phyloP scores from a whole-genome alignment of 2,797 vertebrate species.

The Gallinago solitaria region DNA sequence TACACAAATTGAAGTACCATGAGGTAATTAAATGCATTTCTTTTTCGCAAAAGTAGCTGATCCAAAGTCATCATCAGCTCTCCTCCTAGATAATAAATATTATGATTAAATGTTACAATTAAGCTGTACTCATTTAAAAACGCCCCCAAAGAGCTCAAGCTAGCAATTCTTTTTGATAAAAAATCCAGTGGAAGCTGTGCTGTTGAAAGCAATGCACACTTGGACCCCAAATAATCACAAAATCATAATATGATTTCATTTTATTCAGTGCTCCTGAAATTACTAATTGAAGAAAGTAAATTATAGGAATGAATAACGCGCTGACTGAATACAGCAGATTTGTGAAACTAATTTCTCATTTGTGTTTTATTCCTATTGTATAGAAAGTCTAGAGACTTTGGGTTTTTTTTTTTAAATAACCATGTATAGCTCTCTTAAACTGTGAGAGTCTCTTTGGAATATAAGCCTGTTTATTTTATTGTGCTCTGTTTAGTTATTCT shows the following conservation, averaged over 20 bases:
- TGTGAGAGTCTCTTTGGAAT: constrained; percentile 67
- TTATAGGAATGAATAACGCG: background rate
- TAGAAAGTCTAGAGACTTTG: background rate
- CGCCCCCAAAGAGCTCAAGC: background rate
- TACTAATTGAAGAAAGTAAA: background rate
- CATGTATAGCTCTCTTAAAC: constrained; percentile 49
- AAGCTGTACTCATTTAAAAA: background rate
- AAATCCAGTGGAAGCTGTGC: background rate
- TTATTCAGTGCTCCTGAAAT: background rate
- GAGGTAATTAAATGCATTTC: background rate
- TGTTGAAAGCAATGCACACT: background rate
- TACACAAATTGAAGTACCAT: background rate
- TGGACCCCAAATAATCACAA: background rate
- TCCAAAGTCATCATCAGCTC: background rate
- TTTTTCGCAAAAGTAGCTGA: background rate
- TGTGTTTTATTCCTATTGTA: background rate
- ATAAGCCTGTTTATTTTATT: constrained; percentile 80
- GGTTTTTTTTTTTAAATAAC: constrained; percentile 4
- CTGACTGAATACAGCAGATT: background rate
- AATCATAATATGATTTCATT: background rate
- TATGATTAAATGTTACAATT: background rate
- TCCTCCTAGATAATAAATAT: background rate
- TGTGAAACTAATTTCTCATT: background rate
- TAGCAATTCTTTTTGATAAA: background rate
- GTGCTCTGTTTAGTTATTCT: constrained; percentile 77